These are phyloP conservation scores for Myrmecobius fasciatus DNA, from an alignment of 2,113 vertebrate species.

Conservation along the genomic window DNA sequence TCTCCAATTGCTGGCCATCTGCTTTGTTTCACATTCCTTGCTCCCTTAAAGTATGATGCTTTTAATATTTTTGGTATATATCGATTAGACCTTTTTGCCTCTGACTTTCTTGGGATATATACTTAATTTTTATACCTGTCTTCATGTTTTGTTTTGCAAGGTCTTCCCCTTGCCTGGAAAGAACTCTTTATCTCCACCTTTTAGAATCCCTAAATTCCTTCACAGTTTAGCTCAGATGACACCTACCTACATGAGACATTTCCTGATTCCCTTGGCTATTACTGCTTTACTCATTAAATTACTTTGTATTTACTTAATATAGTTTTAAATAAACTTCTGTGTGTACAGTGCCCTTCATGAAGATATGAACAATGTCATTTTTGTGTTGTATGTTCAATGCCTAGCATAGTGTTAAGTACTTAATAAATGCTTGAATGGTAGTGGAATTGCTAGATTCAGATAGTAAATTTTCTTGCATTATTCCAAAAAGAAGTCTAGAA, in stretches of 20 bases:
- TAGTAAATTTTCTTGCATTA: background rate
- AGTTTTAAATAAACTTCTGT: background rate
- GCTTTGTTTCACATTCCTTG: background rate
- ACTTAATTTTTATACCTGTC: no score
- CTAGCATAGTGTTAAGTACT: background rate
- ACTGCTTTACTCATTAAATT: background rate
- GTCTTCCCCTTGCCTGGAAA: background rate
- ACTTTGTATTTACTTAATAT: background rate
- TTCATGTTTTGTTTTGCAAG: background rate
- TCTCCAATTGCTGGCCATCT: background rate
- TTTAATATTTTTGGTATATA: no score
- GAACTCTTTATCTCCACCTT: background rate
- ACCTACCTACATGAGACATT: background rate
- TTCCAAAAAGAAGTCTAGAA: background rate
- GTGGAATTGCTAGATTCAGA: background rate
- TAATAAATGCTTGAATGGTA: background rate
- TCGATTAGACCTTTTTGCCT: background rate
- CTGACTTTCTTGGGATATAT: no score
- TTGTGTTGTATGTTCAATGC: no score
- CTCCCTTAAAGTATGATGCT: background rate
- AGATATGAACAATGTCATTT: no score
- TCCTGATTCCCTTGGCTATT: background rate
- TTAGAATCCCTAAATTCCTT: background rate
- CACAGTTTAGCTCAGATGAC: background rate
- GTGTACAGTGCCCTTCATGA: background rate